Percentiles rank a stretch among this genome's conserved stretches.
Conservation (phyloP, 2,113 vertebrate genomes). For the Pelecanus crispus region DNA sequence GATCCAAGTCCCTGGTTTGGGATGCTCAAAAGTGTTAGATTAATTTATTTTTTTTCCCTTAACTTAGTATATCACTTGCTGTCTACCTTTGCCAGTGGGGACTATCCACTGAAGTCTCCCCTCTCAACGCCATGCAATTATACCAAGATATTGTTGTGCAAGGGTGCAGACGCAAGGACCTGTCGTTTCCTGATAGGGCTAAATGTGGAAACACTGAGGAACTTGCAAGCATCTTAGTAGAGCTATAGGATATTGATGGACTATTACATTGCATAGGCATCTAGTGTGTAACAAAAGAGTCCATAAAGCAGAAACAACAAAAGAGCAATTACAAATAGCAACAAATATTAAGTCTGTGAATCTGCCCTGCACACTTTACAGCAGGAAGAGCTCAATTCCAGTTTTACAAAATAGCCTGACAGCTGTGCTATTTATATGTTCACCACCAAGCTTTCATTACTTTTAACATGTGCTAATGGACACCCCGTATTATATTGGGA, state of each 20-base stretch:
- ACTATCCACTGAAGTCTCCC: not conserved
- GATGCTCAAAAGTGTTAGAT: not conserved
- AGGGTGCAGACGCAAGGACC: not conserved
- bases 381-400: not conserved
- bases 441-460: conserved; percentile 24
- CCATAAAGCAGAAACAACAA: not conserved
- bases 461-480: conserved; percentile 18
- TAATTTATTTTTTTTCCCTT: not conserved
- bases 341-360: not conserved
- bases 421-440: conserved; percentile 25
- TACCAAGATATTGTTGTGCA: not conserved
- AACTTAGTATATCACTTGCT: not conserved
- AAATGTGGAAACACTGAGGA: not conserved
- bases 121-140: rapidly evolving
- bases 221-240: not conserved
- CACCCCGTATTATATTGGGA: not conserved
- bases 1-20: not conserved
- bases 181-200: not conserved
- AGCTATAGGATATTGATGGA: not conserved
- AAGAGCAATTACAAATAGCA: not conserved
- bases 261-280: no score
- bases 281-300: not conserved
- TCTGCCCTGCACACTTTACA: not conserved
- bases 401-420: not conserved
- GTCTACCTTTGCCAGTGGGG: not conserved